A percentile compares a stretch with the other conserved stretches of the same genome.
Evolutionary conservation across 2,888 invertebrate species (phyloP).

Genomic region (Plebejus anna): DNA sequence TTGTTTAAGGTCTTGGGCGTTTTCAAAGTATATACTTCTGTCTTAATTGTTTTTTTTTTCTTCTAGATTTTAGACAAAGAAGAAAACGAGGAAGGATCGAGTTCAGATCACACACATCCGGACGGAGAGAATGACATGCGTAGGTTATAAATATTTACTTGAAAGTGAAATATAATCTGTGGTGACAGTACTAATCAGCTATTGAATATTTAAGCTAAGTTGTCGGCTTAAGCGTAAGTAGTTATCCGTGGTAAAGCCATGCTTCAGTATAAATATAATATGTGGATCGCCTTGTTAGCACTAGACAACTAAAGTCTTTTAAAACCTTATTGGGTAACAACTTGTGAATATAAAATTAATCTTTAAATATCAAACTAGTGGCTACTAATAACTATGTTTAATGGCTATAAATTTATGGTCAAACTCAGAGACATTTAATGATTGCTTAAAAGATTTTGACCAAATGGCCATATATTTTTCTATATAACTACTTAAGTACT

Average conservation of each 20-base stretch:
- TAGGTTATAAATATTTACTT: constrained; percentile 42
- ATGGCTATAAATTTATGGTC: too few species aligned
- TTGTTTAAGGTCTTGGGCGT: too few species aligned
- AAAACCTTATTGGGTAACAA: too few species aligned
- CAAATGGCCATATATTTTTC: too few species aligned
- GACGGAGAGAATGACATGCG: constrained; percentile 71
- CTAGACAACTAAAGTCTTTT: too few species aligned
- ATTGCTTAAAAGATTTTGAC: too few species aligned
- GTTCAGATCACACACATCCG: constrained; percentile 68
- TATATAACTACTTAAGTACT: too few species aligned
- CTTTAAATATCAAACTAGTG: too few species aligned
- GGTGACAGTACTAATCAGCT: constrained; percentile 10
- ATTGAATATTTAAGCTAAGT: neutral
- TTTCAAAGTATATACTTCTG: too few species aligned
- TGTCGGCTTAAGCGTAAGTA: constrained; percentile 17
- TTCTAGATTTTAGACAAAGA: constrained; percentile 74
- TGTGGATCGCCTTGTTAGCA: neutral
- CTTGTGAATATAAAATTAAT: too few species aligned
- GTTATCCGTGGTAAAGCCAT: neutral
- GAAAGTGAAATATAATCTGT: constrained; percentile 9
- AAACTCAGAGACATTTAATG: too few species aligned
- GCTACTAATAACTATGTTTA: too few species aligned
- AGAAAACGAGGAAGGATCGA: constrained; percentile 69
- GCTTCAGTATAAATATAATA: constrained; percentile 11
- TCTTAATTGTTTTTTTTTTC: constrained; percentile 20